Percentiles rank a stretch among this genome's conserved stretches.
Conservation (phyloP, 2,888 invertebrate species). For the Orthonychiurus folsomi region DNA sequence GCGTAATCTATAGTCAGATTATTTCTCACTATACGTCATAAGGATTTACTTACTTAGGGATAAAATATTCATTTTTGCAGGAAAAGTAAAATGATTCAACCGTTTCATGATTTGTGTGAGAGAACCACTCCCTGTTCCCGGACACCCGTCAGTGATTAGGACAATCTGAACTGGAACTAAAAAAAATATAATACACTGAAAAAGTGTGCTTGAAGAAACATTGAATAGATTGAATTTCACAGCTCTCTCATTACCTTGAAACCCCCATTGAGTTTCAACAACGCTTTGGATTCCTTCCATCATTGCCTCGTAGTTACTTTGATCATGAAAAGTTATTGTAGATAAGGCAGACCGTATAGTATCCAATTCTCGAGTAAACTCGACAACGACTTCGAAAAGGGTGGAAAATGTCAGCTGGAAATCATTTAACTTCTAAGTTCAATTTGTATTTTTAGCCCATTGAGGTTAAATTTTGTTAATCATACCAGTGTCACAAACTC, state of each 20-base stretch:
- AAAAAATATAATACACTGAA: too few species aligned
- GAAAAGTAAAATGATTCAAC: conserved; percentile 66
- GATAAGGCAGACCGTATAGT: conserved; percentile 64
- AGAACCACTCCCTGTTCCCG: conserved; percentile 59
- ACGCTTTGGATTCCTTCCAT: conserved; percentile 69
- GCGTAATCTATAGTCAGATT: neutral
- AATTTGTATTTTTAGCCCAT: neutral
- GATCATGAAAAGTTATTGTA: conserved; percentile 73
- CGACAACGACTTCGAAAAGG: conserved; percentile 57
- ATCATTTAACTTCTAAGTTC: neutral
- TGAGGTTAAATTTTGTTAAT: conserved; percentile 17
- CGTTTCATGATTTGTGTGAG: conserved; percentile 50
- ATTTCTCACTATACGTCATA: neutral
- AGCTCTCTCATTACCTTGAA: too few species aligned
- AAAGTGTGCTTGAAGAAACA: too few species aligned
- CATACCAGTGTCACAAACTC: conserved; percentile 65
- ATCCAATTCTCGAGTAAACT: conserved; percentile 83
- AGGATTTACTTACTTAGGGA: conserved; percentile 41
- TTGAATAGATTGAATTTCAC: too few species aligned
- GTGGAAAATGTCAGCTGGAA: conserved; percentile 50
- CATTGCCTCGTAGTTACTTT: conserved; percentile 72
- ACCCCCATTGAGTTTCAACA: conserved; percentile 78
- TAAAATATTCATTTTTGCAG: conserved; percentile 61
- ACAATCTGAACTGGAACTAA: conserved; percentile 50
- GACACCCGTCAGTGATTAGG: conserved; percentile 65